Evolutionary conservation across 2,797 vertebrate species (phyloP).

Genomic region (Melanogrammus aeglefinus): DNA sequence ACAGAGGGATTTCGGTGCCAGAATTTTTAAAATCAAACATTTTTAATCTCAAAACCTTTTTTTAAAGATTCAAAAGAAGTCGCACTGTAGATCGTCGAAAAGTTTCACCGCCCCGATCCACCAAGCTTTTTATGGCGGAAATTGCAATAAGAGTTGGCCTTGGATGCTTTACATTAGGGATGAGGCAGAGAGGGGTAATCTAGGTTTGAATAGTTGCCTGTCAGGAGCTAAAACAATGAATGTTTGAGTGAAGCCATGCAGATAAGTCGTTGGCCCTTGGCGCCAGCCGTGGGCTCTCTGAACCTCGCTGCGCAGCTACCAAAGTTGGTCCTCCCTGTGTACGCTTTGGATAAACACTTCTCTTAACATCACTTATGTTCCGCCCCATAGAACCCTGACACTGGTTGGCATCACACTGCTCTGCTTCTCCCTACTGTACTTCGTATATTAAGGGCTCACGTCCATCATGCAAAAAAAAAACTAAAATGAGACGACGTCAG

Average conservation of each 20-base stretch:
- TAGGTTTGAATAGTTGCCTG: background rate
- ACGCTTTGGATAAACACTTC: slow-evolving; percentile 34
- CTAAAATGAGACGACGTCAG: too few species aligned
- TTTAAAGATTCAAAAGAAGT: background rate
- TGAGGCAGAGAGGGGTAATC: background rate
- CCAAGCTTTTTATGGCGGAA: background rate
- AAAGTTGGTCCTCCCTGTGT: slow-evolving; percentile 38
- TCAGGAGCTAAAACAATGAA: background rate
- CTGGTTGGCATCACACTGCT: slow-evolving; percentile 25
- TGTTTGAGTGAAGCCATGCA: background rate
- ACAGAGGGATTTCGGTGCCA: background rate
- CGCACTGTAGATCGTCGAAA: background rate
- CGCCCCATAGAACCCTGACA: slow-evolving; percentile 33
- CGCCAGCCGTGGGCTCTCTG: slow-evolving; percentile 4
- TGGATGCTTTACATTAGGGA: background rate
- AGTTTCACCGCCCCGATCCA: background rate
- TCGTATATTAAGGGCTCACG: slow-evolving; percentile 36
- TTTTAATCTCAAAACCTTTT: background rate
- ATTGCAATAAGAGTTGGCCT: background rate
- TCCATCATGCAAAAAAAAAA: slow-evolving; percentile 41
- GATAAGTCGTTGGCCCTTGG: slow-evolving; percentile 4
- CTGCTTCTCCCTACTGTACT: slow-evolving; percentile 15
- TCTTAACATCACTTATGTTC: slow-evolving; percentile 35
- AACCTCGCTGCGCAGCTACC: slow-evolving; percentile 29
- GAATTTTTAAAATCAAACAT: background rate